Base-by-base conservation (phyloP, 2,797 vertebrate species). In the Acipenser ruthenus region DNA sequence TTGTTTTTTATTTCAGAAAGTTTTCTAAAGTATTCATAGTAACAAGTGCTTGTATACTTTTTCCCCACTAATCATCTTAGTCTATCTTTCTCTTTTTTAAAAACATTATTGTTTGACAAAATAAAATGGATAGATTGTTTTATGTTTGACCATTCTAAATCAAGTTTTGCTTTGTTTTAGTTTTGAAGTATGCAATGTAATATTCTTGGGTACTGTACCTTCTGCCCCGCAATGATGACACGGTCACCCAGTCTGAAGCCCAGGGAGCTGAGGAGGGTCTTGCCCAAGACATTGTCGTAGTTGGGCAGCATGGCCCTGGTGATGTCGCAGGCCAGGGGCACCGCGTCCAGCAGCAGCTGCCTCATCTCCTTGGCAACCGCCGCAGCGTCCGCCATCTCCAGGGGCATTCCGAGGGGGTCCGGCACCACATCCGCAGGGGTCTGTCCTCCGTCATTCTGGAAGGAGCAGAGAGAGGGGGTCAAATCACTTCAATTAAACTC, bases 221-320 rank as follows among this genome's bases (percentile, higher is more conserved):
- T 99, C 85, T 97, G 96, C 75, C 95, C 94, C 23, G 95, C 95
- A 10, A 98, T 98, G 70, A 95, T 79, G 50, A 99, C 95, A 8
- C 93, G 89, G 78, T 97, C 93, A 9, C 96, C 97, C 50, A 96
- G 77, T 71, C 86, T 93, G 72, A 99, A 78, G 63, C 93, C 94
- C 70, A 95, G 89, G 0, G 89, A 84, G 2, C 83, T 64, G 0
- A 97, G 93, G 75, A 88, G 88, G 1, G 85, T 76, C 78, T 75
- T 89, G 77, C 91, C 85, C 62, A 37, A 37, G 37, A 37, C 37
- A 37, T 89, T 88, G 18, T 89, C 77, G 37, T 37, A 37, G 37
- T 37, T 37, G 37, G 37, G 37, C 37, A 37, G 37, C 37, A 37
- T 37, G 37, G 37, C 37, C 37, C 37, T 37, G 37, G 0, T 77